phyloP scores from a whole-genome alignment of 2,888 invertebrate genomes.

The Drosophila parthenogenetica region DNA sequence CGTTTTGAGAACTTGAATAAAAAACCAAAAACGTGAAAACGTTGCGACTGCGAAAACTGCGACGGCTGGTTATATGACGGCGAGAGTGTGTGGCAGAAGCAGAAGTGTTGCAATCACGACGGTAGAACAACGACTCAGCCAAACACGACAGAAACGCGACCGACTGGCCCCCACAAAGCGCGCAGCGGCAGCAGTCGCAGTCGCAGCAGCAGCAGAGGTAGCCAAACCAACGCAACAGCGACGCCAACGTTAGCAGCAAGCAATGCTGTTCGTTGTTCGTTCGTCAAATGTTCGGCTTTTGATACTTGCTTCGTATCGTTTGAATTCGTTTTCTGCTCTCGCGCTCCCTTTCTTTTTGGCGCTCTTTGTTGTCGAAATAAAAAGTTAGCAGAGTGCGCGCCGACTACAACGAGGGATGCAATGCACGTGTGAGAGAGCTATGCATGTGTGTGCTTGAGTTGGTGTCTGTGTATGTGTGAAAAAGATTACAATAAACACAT shows the following conservation, averaged over 20 bases:
- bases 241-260: conserved; percentile 19
- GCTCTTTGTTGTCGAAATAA: conserved; percentile 30
- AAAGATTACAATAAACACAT: conserved; percentile 79
- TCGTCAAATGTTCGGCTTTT: conserved; percentile 25
- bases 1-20: conserved; percentile 40
- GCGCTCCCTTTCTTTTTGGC: conserved; percentile 39
- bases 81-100: conserved; percentile 54
- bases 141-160: conserved; percentile 58
- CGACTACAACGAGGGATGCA: conserved; percentile 63
- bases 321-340: conserved; percentile 18
- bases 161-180: conserved; percentile 68
- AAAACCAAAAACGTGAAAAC: conserved; percentile 64
- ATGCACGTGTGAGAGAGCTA: conserved; percentile 65
- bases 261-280: conserved; percentile 11
- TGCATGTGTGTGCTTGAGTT: conserved; percentile 22
- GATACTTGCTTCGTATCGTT: conserved; percentile 11
- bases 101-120: conserved; percentile 82
- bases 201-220: conserved; percentile 23
- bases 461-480: conserved; percentile 41
- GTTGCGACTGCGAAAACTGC: conserved; percentile 58
- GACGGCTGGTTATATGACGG: conserved; percentile 47
- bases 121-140: conserved; percentile 83
- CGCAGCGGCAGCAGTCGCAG: conserved; percentile 20
- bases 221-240: conserved; percentile 7
- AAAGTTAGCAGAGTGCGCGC: conserved; percentile 20